phyloP scores from a whole-genome alignment of 2,888 invertebrate genomes.

The Drosophila quinaria region DNA sequence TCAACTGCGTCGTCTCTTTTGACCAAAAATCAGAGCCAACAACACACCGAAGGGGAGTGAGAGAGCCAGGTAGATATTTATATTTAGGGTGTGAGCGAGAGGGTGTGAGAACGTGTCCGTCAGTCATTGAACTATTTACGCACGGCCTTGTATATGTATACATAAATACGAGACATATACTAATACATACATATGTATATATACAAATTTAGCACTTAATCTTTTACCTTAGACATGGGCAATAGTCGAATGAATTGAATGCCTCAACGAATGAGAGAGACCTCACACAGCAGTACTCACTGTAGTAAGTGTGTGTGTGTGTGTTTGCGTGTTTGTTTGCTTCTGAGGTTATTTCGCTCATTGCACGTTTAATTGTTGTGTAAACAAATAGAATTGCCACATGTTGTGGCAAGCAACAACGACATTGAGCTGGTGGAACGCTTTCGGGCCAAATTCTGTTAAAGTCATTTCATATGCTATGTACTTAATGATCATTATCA shows the following conservation, averaged over 20 bases:
- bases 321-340: conserved; percentile 24
- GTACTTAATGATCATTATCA: conserved; percentile 14
- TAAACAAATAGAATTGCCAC: conserved; percentile 71
- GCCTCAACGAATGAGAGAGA: neutral
- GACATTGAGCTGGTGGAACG: conserved; percentile 46
- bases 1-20: conserved; percentile 46
- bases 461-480: conserved; percentile 17
- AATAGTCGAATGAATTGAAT: conserved; percentile 38
- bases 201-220: conserved; percentile 25
- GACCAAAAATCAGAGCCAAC: conserved; percentile 17
- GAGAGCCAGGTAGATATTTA: neutral
- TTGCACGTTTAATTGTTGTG: conserved; percentile 67
- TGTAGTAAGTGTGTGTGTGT: conserved; percentile 18
- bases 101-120: conserved; percentile 45
- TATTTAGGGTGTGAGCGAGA: conserved; percentile 15
- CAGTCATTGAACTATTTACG: conserved; percentile 79
- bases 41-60: conserved; percentile 16
- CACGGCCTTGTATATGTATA: conserved; percentile 64
- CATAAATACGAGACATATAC: conserved; percentile 23
- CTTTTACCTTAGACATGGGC: conserved; percentile 37
- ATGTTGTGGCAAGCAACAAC: conserved; percentile 44
- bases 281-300: conserved; percentile 7
- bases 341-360: conserved; percentile 43
- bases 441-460: conserved; percentile 28
- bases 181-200: conserved; percentile 8